These are phyloP conservation scores for Melolontha melolontha DNA, from an alignment of 2,888 invertebrate species.

Conservation along the genomic window DNA sequence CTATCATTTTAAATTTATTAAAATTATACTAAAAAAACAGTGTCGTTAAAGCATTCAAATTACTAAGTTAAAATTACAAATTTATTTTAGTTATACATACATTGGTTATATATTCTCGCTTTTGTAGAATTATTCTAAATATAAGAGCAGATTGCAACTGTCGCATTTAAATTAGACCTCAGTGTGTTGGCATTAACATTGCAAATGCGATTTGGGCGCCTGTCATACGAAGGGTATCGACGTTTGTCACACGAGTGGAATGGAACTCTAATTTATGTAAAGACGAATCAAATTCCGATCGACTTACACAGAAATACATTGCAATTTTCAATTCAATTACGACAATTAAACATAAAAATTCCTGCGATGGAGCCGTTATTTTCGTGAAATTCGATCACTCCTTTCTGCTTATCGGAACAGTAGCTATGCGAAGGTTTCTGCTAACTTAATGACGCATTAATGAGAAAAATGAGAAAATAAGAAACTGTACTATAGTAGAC, in stretches of 20 bases:
- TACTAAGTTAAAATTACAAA: no score
- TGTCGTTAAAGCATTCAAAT: no score
- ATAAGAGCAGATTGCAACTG: not conserved
- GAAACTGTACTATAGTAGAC: slow-evolving; percentile 4
- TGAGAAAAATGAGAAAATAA: slow-evolving; percentile 29
- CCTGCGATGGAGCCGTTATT: slow-evolving; percentile 22
- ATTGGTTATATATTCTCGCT: no score
- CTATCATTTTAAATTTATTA: no score
- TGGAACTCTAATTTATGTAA: slow-evolving; percentile 14
- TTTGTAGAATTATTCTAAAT: no score
- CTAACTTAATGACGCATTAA: slow-evolving; percentile 29
- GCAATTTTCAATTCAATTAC: slow-evolving; percentile 28
- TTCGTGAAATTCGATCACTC: slow-evolving; percentile 27
- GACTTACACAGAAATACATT: slow-evolving; percentile 10
- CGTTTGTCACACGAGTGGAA: slow-evolving; percentile 6
- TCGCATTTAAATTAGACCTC: slow-evolving; percentile 1
- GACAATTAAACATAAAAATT: slow-evolving; percentile 33
- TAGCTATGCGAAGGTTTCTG: slow-evolving; percentile 15
- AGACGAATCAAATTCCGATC: slow-evolving; percentile 19
- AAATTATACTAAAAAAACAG: no score
- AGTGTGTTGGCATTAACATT: slow-evolving; percentile 21
- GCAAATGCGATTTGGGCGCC: slow-evolving; percentile 26
- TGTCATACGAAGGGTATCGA: slow-evolving; percentile 9
- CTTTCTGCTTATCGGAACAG: slow-evolving; percentile 9
- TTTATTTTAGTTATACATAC: no score